Percentiles rank a stretch among this genome's conserved stretches.
Evolutionary conservation across 2,797 vertebrate genomes (phyloP).

Genomic region (Semotilus atromaculatus): DNA sequence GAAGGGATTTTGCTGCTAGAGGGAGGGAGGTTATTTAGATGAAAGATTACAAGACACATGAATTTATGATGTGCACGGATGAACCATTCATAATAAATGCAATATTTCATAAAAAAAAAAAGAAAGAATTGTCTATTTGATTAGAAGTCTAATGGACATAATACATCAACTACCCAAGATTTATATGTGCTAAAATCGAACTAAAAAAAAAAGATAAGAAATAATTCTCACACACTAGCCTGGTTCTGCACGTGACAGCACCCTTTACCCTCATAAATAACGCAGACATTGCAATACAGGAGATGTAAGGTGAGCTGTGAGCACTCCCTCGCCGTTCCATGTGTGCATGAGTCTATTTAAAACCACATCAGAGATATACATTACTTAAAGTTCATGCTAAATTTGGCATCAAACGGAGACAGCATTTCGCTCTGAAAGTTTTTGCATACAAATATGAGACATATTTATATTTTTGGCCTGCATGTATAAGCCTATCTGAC

Average conservation of each 20-base stretch:
- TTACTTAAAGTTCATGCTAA: slow-evolving; percentile 47
- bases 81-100: neutral
- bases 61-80: neutral
- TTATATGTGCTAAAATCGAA: neutral
- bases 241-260: neutral
- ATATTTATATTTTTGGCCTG: neutral
- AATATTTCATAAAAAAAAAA: neutral
- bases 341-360: slow-evolving; percentile 14
- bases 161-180: neutral
- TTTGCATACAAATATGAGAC: neutral
- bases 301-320: slow-evolving; percentile 20
- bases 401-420: slow-evolving; percentile 21
- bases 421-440: neutral
- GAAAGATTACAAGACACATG: neutral
- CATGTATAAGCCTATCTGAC: neutral
- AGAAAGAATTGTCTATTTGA: neutral
- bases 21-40: neutral
- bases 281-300: neutral
- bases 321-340: slow-evolving; percentile 7
- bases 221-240: neutral
- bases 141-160: neutral
- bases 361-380: slow-evolving; percentile 47
- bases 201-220: neutral
- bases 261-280: slow-evolving; percentile 14
- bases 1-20: neutral